Evolutionary conservation across 2,113 vertebrate species (phyloP), one percentile per base, ranked within the genome.

Genomic region (Gulo gulo): DNA sequence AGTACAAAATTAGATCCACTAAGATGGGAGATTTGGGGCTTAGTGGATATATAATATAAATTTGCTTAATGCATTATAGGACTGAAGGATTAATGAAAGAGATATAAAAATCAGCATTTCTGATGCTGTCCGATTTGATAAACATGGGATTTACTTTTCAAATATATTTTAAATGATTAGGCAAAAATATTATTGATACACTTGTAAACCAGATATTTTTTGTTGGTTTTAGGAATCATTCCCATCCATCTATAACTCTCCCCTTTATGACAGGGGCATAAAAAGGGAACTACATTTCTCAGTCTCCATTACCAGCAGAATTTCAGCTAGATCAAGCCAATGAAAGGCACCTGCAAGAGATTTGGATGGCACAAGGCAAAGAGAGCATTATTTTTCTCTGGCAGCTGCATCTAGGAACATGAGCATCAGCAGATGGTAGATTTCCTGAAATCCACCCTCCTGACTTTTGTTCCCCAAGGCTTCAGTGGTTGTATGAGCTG

Each of bases 361-460:
- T 83, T 7, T 94, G 36, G 47, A 88, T 59, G 63, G 16, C 24
- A 91, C 20, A 91, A 91, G 65, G 74, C 34, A 78, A 88, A 8
- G 31, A 84, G 7, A 95, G 55, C 26, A 52, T 55, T 86, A 73
- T 95, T 97, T 83, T 78, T 83, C 85, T 94, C 65, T 91, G 24
- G 73, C 45, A 96, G 59, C 67, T 45, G 31, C 52, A 93, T 85
- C 39, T 29, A 82, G 50, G 59, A 91, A 79, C 26, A 79, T 74
- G 29, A 39, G n/a, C 18, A 96, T 59, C 36, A 39, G 36, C 18
- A 85, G 78, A 95, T 59, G 39, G 57, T 16, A 93, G 61, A 83
- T 92, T 96, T 94, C 79, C 55, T 61, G 73, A 94, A 95, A 86
- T 74, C 45, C 3, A 61, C 52, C 12, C 20, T 52, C 78, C 79